Conservation (phyloP, 2,113 vertebrate species). For the Hipposideros armiger region DNA sequence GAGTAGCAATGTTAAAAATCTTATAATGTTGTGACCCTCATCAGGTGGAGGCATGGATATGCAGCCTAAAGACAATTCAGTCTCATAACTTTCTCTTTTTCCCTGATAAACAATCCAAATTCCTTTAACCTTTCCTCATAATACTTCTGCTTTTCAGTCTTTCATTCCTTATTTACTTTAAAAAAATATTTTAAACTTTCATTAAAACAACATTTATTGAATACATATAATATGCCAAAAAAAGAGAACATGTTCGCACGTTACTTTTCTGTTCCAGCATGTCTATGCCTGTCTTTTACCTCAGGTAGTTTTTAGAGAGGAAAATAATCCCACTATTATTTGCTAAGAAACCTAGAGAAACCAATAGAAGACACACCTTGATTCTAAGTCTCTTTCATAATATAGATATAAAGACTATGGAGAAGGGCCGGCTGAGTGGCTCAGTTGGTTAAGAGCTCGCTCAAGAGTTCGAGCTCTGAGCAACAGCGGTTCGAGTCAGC, state of each 20-base stretch:
- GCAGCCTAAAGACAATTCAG: neutral
- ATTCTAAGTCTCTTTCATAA: slow-evolving; percentile 32
- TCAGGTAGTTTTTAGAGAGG: neutral
- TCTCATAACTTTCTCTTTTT: neutral
- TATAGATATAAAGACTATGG: neutral
- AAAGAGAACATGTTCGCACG: neutral
- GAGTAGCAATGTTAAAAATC: neutral
- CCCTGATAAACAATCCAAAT: neutral
- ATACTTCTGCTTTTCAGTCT: neutral
- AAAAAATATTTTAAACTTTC: neutral
- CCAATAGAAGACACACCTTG: neutral
- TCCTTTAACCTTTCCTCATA: neutral
- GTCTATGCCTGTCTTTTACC: neutral
- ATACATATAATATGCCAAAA: neutral
- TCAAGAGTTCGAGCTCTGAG: too few species aligned
- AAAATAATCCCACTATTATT: neutral
- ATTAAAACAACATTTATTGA: neutral
- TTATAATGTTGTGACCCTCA: neutral
- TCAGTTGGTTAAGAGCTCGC: too few species aligned
- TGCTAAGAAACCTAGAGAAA: neutral
- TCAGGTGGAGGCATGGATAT: neutral
- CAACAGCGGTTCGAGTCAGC: too few species aligned
- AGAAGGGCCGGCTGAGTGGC: too few species aligned
- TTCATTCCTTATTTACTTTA: neutral
- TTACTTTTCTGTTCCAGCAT: neutral